These are phyloP conservation scores for Plebejus melissa DNA, from an alignment of 2,888 invertebrate genomes.

Conservation along the genomic window DNA sequence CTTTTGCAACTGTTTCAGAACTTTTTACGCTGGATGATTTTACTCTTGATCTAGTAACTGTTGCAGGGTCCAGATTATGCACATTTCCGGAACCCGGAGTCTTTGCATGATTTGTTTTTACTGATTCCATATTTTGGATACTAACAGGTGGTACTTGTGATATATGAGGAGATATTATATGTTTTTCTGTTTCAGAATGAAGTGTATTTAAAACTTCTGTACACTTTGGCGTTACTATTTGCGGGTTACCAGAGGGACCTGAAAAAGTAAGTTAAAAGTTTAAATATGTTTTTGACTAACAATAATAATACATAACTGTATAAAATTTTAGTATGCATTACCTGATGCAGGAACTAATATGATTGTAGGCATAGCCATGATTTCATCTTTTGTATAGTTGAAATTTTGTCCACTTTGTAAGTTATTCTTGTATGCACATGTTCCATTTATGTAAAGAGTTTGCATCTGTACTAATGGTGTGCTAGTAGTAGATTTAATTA, in stretches of 20 bases:
- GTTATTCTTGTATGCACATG: slow-evolving; percentile 55
- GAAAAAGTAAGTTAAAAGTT: not conserved
- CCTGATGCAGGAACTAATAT: slow-evolving; percentile 64
- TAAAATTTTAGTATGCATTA: slow-evolving; percentile 39
- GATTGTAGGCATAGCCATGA: slow-evolving; percentile 77
- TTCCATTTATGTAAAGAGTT: slow-evolving; percentile 64
- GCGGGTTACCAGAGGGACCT: not conserved
- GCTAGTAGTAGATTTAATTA: slow-evolving; percentile 51
- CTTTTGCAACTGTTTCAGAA: not conserved
- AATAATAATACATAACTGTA: not conserved
- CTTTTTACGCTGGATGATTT: not conserved
- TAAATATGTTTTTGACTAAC: not conserved
- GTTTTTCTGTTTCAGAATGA: not conserved
- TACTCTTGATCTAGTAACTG: not conserved
- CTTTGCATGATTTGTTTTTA: not conserved
- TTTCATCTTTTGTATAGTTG: slow-evolving; percentile 64
- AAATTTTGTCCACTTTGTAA: slow-evolving; percentile 37
- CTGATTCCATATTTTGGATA: slow-evolving; percentile 6
- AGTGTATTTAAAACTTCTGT: not conserved
- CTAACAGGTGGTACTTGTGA: not conserved
- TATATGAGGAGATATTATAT: not conserved
- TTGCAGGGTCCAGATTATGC: not conserved
- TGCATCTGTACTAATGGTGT: slow-evolving; percentile 59
- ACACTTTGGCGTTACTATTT: slow-evolving; percentile 13
- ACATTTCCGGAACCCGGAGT: not conserved